Evolutionary conservation across 2,888 invertebrate genomes (phyloP).

Genomic region (Macropis europaea): DNA sequence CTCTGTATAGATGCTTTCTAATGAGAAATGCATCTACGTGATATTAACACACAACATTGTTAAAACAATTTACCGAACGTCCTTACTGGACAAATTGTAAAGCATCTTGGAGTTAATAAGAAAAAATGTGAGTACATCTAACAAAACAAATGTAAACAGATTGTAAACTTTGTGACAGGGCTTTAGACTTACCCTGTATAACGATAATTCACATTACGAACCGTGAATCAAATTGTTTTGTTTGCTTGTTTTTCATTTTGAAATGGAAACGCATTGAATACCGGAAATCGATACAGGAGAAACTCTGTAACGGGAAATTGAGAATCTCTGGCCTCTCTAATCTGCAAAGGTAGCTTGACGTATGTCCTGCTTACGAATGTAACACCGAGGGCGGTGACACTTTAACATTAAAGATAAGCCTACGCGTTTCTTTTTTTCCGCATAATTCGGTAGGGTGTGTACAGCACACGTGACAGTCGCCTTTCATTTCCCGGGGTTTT

Average conservation of each 20-base stretch:
- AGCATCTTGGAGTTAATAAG: too few species aligned
- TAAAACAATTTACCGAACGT: too few species aligned
- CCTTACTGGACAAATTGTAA: too few species aligned
- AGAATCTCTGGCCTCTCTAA: conserved; percentile 42
- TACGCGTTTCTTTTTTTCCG: conserved; percentile 23
- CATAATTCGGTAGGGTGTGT: conserved; percentile 38
- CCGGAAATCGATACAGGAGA: conserved; percentile 19
- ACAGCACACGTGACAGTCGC: conserved; percentile 18
- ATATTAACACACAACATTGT: too few species aligned
- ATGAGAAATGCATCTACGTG: too few species aligned
- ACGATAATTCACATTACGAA: too few species aligned
- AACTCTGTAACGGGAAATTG: neutral
- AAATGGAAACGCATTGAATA: neutral
- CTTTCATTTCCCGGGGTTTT: conserved; percentile 38
- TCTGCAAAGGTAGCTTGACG: conserved; percentile 28
- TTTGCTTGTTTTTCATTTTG: neutral
- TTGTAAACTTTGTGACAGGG: too few species aligned
- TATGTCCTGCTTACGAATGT: conserved; percentile 35
- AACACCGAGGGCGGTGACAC: conserved; percentile 49
- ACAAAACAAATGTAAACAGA: too few species aligned
- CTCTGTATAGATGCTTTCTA: too few species aligned
- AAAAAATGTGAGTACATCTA: too few species aligned
- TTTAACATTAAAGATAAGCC: conserved; percentile 40
- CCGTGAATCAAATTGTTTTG: too few species aligned
- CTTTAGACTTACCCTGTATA: too few species aligned